phyloP scores from a whole-genome alignment of 1,140 invertebrate species.

The Heterodera schachtii region DNA sequence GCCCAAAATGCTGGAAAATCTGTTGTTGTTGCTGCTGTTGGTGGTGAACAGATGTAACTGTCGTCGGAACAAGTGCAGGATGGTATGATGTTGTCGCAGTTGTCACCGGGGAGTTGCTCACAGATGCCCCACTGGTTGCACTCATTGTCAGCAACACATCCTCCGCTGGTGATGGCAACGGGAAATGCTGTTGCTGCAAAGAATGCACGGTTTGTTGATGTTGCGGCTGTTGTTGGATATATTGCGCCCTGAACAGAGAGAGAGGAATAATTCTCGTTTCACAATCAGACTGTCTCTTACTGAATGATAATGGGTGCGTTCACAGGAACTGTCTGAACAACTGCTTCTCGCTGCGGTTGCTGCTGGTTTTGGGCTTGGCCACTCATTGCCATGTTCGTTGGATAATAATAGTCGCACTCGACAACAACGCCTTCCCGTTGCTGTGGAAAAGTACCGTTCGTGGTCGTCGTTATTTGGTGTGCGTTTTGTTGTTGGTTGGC shows the following conservation, averaged over 20 bases:
- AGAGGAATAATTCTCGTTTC: background rate
- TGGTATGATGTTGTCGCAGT: background rate
- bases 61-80: background rate
- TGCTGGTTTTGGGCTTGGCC: background rate
- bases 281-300: background rate
- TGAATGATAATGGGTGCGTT: background rate
- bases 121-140: background rate
- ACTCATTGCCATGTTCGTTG: background rate
- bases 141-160: background rate
- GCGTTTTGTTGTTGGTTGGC: constrained; percentile 1
- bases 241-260: background rate
- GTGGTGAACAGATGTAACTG: background rate
- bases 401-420: background rate
- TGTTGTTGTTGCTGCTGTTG: background rate
- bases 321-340: background rate
- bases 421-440: background rate
- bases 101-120: background rate
- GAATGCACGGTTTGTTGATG: constrained; percentile 9
- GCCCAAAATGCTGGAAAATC: no score
- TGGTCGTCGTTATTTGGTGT: background rate
- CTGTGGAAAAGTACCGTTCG: background rate
- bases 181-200: constrained; percentile 6
- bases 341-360: no score
- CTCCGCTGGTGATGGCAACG: background rate
- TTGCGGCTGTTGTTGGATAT: background rate